Conservation (phyloP, 2,113 vertebrate genomes). For the Myocastor coypus region DNA sequence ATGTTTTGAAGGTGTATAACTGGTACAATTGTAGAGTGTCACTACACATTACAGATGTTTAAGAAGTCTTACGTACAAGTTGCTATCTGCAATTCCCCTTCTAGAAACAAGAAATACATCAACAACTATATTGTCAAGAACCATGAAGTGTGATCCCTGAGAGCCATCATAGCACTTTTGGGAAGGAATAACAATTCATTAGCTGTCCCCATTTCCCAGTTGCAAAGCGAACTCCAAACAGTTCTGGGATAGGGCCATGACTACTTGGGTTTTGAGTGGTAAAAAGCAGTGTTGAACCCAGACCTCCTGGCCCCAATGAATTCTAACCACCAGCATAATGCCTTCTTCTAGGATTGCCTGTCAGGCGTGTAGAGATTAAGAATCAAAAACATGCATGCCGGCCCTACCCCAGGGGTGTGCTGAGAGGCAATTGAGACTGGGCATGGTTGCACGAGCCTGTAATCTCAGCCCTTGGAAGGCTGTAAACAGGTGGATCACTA, state of each 20-base stretch:
- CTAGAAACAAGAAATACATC: conserved; percentile 11
- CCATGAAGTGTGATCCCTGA: background rate
- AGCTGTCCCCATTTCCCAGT: background rate
- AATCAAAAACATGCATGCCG: background rate
- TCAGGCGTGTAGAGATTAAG: background rate
- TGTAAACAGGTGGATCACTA: no score
- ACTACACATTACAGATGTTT: background rate
- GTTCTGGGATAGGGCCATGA: background rate
- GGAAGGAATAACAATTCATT: background rate
- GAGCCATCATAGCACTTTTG: background rate
- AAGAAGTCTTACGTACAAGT: background rate
- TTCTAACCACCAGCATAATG: background rate
- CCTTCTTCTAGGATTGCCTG: background rate
- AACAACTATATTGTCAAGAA: background rate
- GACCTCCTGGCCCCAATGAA: background rate
- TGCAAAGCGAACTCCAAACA: background rate
- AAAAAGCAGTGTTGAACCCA: background rate
- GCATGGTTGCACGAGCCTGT: no score
- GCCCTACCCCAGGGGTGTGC: no score
- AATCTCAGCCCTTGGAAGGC: no score
- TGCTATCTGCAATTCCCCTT: background rate
- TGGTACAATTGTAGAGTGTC: background rate
- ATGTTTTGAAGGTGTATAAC: background rate
- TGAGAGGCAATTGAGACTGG: no score
- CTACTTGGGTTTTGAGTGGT: background rate